Evolutionary conservation across 2,797 vertebrate species (phyloP).

Genomic region (Microctenopoma stevenorrisi): DNA sequence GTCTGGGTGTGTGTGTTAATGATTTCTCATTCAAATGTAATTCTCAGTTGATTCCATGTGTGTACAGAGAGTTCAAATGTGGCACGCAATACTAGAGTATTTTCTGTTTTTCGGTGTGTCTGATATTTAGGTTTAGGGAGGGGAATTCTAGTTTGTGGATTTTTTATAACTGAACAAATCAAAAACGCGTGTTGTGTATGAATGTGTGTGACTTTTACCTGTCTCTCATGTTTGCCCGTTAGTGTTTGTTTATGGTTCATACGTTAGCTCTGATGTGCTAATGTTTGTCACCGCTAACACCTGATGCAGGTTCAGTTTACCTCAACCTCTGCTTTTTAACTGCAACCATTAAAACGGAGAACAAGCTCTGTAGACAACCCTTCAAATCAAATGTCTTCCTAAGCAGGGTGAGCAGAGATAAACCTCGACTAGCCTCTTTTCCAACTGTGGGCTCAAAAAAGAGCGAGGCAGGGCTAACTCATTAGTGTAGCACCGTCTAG

Average conservation of each 20-base stretch:
- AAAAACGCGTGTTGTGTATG: constrained; percentile 29
- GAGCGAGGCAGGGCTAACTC: constrained; percentile 39
- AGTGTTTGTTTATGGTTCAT: constrained; percentile 49
- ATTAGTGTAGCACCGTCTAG: neutral
- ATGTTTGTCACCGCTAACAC: constrained; percentile 33
- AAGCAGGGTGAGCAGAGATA: constrained; percentile 8
- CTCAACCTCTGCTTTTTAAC: constrained; percentile 65
- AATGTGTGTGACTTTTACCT: constrained; percentile 33
- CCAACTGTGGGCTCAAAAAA: constrained; percentile 31
- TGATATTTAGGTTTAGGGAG: constrained; percentile 61
- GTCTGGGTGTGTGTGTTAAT: constrained; percentile 5
- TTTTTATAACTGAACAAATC: constrained; percentile 75
- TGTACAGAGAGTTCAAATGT: constrained; percentile 51
- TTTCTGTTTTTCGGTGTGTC: constrained; percentile 47
- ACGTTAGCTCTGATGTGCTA: constrained; percentile 49
- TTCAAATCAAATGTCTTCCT: constrained; percentile 72
- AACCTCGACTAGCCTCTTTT: constrained; percentile 19
- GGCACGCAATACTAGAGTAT: constrained; percentile 41
- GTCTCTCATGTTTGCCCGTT: constrained; percentile 47
- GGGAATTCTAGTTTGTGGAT: constrained; percentile 42
- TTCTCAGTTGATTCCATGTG: constrained; percentile 78
- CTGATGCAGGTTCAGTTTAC: constrained; percentile 66
- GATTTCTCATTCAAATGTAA: constrained; percentile 61
- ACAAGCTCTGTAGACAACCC: constrained; percentile 28
- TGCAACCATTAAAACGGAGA: constrained; percentile 37